Evolutionary conservation across 1,140 invertebrate genomes (phyloP).

Genomic region (Acyrthosiphon pisum): DNA sequence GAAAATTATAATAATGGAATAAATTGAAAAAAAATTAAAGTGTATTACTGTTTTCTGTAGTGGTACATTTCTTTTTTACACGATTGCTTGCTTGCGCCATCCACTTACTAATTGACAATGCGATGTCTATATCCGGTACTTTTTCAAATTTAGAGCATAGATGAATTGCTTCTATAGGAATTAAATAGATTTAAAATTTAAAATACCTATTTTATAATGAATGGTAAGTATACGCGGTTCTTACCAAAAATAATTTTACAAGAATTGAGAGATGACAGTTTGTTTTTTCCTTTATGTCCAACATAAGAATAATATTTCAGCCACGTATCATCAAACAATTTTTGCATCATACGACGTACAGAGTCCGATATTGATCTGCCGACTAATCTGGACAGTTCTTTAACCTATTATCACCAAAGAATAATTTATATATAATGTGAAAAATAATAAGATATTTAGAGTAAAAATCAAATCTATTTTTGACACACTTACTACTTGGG

Average conservation of each 20-base stretch:
- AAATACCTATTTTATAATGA: neutral
- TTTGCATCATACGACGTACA: neutral
- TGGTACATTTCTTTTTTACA: neutral
- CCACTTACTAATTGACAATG: neutral
- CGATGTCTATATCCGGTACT: neutral
- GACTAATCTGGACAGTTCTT: neutral
- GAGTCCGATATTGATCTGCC: neutral
- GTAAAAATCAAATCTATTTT: neutral
- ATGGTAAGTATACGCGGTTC: neutral
- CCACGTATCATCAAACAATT: neutral
- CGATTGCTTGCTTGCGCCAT: neutral
- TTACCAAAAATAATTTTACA: constrained; percentile 30
- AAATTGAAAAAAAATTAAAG: neutral
- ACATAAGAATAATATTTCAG: neutral
- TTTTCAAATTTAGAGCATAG: neutral
- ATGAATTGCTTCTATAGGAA: neutral
- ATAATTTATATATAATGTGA: neutral
- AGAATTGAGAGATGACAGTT: neutral
- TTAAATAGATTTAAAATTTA: neutral
- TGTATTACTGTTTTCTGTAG: neutral
- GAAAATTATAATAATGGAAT: neutral
- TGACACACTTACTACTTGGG: neutral
- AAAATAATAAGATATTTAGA: neutral
- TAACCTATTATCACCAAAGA: neutral
- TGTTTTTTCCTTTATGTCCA: constrained; percentile 4